Conservation (phyloP, 2,797 vertebrate genomes). For the Pseudotriccus pelzelni region DNA sequence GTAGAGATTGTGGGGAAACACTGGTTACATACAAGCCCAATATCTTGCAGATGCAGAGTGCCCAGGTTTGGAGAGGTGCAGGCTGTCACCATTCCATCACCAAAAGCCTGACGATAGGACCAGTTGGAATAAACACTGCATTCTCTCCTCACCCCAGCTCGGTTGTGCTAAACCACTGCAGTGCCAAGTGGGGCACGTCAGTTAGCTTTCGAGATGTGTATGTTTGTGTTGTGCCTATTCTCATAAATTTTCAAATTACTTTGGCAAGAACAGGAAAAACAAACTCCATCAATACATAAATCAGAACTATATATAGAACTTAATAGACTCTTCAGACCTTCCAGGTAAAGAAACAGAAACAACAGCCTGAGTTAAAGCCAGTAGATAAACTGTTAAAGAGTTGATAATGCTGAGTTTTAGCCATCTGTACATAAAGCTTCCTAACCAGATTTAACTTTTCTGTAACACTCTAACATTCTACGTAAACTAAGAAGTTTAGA, state of each 20-base stretch:
- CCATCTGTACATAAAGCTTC: neutral
- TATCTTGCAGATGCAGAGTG: neutral
- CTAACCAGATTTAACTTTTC: neutral
- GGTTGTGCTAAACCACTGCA: neutral
- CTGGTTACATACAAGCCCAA: neutral
- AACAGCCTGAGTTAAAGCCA: neutral
- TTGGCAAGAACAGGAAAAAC: neutral
- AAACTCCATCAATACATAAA: neutral
- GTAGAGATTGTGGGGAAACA: neutral
- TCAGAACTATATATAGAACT: neutral
- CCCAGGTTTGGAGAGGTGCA: fast-evolving
- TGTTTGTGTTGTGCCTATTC: neutral
- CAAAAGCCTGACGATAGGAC: neutral
- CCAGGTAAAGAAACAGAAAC: neutral
- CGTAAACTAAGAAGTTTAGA: neutral
- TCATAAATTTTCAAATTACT: neutral
- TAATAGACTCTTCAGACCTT: neutral
- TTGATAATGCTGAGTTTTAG: neutral
- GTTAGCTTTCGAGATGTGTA: neutral
- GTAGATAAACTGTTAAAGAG: neutral
- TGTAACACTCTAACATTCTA: neutral
- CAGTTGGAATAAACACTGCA: fast-evolving
- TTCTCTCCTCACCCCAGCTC: neutral
- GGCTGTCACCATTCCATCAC: fast-evolving
- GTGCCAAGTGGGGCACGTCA: fast-evolving